These are phyloP conservation scores for Synanceia verrucosa DNA, from an alignment of 2,797 vertebrate genomes.

Conservation along the genomic window DNA sequence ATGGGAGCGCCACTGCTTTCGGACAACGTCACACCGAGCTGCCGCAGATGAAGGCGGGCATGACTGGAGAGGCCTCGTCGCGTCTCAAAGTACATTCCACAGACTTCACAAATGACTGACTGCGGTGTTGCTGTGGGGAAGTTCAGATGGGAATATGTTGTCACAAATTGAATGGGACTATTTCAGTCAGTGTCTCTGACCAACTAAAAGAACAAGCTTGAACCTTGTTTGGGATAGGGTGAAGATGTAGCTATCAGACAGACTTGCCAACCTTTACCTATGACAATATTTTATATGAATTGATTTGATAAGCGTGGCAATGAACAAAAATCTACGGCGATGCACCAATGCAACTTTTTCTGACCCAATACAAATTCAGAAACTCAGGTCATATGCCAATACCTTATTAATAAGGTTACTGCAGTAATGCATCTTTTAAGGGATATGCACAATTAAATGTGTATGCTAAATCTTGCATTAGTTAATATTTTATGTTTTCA, in stretches of 20 bases:
- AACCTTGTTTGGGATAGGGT: neutral
- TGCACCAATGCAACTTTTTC: neutral
- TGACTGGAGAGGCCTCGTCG: conserved; percentile 81
- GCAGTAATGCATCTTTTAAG: too few species aligned
- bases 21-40: conserved; percentile 76
- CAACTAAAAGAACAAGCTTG: neutral
- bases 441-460: neutral
- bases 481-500: neutral
- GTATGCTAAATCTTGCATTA: neutral
- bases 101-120: conserved; percentile 75
- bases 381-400: neutral
- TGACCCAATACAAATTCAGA: neutral
- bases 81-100: conserved; percentile 78
- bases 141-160: conserved; percentile 23
- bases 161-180: neutral
- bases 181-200: neutral
- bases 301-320: neutral
- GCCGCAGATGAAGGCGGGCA: conserved; percentile 79
- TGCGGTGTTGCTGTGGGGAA: conserved; percentile 34
- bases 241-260: neutral
- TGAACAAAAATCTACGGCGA: neutral
- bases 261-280: neutral
- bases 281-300: neutral
- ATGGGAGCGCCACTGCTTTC: conserved; percentile 80
- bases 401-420: neutral